A percentile compares a stretch with the other conserved stretches of the same genome.
phyloP scores from a whole-genome alignment of 53 echinoderm and acorn worm species.

The Actinopyga echinites region DNA sequence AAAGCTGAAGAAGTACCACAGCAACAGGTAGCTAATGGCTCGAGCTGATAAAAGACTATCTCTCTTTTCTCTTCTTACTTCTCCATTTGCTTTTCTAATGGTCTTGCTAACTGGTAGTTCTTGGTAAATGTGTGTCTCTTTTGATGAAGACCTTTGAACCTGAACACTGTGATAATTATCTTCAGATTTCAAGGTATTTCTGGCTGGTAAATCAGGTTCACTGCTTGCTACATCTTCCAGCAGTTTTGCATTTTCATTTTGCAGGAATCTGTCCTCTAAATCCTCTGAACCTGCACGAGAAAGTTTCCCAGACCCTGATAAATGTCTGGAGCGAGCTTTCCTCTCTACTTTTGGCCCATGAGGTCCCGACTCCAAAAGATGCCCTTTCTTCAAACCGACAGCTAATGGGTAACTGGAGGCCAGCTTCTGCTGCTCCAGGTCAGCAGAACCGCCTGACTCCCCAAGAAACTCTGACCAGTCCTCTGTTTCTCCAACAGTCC shows the following conservation, averaged over 20 bases:
- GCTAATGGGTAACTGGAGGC: not conserved
- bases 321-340: constrained; percentile 5
- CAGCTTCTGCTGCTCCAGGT: constrained; percentile 1
- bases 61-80: constrained; percentile 26
- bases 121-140: not conserved
- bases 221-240: not conserved
- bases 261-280: not conserved
- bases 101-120: not conserved
- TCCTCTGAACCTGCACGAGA: not conserved
- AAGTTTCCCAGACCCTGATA: not conserved
- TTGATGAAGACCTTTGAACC: not conserved
- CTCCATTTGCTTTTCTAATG: not conserved
- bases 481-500: not conserved
- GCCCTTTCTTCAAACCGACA: not conserved
- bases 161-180: not conserved
- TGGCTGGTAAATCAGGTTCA: not conserved
- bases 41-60: constrained; percentile 77
- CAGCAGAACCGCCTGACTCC: not conserved
- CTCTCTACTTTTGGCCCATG: not conserved
- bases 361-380: not conserved
- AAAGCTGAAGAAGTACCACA: constrained; percentile 98
- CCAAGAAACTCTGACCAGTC: constrained; percentile 24
- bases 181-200: not conserved
- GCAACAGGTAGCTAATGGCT: constrained; percentile 67
- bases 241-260: not conserved